Base-by-base conservation (phyloP, 2,797 vertebrate species). In the Liasis olivaceus region DNA sequence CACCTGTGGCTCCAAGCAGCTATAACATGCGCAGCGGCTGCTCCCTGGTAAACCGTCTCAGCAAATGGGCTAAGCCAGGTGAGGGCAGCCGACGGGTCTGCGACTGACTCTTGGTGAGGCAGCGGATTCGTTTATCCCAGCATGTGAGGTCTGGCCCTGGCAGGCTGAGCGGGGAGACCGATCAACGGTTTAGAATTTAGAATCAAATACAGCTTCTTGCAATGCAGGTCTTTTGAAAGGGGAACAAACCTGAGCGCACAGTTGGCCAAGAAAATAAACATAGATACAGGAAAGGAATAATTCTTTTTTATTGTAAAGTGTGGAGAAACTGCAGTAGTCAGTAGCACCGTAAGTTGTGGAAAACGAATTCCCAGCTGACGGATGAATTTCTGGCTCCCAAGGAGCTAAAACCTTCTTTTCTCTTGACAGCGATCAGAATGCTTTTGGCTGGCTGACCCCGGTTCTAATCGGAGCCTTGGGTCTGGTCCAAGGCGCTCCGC, bases 401-500 rank as follows among this genome's bases (percentile, higher is more conserved):
- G 60, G 60, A 17, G 60, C 60, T 63, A 15, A 63, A 63, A 63
- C 60, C 15, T 12, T 2, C 15, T 51, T 54, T 56, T 54, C 26
- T 85, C 84, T 14, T 14, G 81, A 54, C 1, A 51, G 81, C 81
- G 22, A 54, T 51, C 24, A 12, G 11, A 12, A 85, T 28, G 47
- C 24, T 54, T 56, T 62, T 17, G 47, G 8, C 5, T 63, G 4
- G n/a, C 36, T 85, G 90, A 17, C 72, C 62, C 77, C 5, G 12
- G 31, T 8, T 93, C 94, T 90, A 42, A n/a, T 36, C 0, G 51
- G 11, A n/a, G 88, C 1, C 26, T 59, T 0, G 56, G 54, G 93
- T 88, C 92, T 24, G 91, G 93, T 95, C 88, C 91, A 63, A 92
- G n/a, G 90, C 58, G 85, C 95, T 95, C 91, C 92, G 92, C 88